Conservation (phyloP, 2,113 vertebrate species). For the Cyrtonyx montezumae region DNA sequence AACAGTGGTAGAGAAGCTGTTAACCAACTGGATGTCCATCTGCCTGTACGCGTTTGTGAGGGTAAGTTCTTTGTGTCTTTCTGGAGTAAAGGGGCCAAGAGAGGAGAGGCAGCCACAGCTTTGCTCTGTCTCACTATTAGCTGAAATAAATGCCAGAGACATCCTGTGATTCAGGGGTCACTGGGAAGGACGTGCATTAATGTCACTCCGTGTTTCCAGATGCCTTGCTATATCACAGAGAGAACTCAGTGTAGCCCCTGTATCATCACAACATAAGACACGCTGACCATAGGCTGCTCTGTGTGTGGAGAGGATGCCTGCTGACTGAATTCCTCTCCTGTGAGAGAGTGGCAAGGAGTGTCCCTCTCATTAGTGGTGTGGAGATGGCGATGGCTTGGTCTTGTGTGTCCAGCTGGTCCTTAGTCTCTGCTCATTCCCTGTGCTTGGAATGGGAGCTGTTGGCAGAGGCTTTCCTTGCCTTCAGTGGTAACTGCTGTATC, state of each 20-base stretch:
- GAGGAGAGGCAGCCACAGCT: not conserved
- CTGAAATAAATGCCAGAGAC: not conserved
- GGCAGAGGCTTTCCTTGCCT: not conserved
- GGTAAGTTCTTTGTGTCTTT: conserved; percentile 74
- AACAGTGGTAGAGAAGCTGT: conserved; percentile 96
- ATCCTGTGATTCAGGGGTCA: not conserved
- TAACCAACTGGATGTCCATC: conserved; percentile 99
- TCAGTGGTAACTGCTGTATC: not conserved
- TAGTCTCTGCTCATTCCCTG: rapidly evolving
- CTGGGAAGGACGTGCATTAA: not conserved
- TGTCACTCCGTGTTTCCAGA: not conserved
- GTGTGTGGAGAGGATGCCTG: not conserved
- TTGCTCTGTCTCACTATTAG: not conserved
- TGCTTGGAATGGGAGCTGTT: not conserved
- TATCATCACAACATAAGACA: not conserved
- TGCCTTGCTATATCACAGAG: not conserved
- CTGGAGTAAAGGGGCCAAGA: not conserved
- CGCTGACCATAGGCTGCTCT: not conserved
- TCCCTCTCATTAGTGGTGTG: rapidly evolving
- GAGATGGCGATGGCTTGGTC: not conserved
- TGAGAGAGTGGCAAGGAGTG: not conserved
- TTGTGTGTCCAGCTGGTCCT: not conserved
- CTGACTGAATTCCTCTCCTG: not conserved
- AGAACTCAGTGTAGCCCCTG: not conserved
- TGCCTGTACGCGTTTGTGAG: conserved; percentile 93